Evolutionary conservation across 2,888 invertebrate species (phyloP).

Genomic region (Tiliacea citrago): DNA sequence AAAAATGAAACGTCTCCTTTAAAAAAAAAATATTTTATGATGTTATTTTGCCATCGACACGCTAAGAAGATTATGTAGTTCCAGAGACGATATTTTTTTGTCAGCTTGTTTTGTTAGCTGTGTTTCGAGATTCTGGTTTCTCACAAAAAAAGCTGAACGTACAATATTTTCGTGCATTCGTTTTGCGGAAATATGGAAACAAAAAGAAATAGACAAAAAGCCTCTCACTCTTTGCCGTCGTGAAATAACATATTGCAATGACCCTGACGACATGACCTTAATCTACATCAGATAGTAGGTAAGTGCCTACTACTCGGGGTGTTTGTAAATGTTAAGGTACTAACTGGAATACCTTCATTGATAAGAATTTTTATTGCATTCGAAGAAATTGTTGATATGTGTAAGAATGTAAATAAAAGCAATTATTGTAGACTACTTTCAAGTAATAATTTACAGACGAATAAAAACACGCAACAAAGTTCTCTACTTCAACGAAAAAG

Average conservation of each 20-base stretch:
- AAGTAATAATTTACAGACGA: background rate
- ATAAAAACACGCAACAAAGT: background rate
- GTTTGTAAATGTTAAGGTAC: slow-evolving; percentile 30
- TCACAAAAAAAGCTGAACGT: background rate
- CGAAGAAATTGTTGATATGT: background rate
- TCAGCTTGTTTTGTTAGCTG: too few relatives aligned
- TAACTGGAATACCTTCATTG: background rate
- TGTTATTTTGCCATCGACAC: too few relatives aligned
- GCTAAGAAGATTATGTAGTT: too few relatives aligned
- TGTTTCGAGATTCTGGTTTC: background rate
- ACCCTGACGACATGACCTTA: slow-evolving; percentile 49
- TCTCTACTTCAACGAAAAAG: background rate
- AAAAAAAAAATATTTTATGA: too few relatives aligned
- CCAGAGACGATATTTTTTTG: too few relatives aligned
- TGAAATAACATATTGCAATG: slow-evolving; percentile 33
- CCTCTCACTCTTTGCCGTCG: background rate
- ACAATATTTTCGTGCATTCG: background rate
- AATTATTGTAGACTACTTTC: background rate
- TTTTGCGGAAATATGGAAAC: background rate
- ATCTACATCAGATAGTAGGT: slow-evolving; percentile 42
- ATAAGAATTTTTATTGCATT: slow-evolving; percentile 1
- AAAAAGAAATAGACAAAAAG: background rate
- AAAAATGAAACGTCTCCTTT: too few relatives aligned
- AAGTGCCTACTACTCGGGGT: background rate
- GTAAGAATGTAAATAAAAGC: background rate